Base-by-base conservation (phyloP, 2,113 vertebrate species). In the Australoheros scitulus region DNA sequence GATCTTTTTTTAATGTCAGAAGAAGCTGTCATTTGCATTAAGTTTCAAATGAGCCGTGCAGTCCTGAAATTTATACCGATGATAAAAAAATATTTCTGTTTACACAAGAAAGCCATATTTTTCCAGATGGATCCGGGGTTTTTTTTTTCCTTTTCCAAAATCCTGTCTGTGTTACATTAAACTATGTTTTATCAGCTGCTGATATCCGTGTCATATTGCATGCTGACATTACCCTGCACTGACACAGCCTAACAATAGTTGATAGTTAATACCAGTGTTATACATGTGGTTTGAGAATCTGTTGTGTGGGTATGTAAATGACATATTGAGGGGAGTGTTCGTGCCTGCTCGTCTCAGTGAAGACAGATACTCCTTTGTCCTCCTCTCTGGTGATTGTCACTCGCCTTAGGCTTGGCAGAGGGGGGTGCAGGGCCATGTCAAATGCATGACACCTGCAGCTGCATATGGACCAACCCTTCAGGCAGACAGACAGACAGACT, bases 331-430 rank as follows among this genome's bases (percentile, higher is more conserved):
- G 64, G 47, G 50, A 64, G 41, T 11, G 41, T 50, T 86, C 70
- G 59, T 76, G 85, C 85, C 57, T 56, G 63, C 88, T 43, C 34
- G 81, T 90, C 85, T 87, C 74, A 18, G 10, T 43, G 83, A 81
- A 88, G 82, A 93, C 91, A 94, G 88, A 85, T 81, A 14, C 83
- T 77, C 64, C 89, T 92, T 94, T 94, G 91, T 94, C 83, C 76
- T 88, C 72, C 68, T 63, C 41, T 10, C 11, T 34, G 68, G 59
- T 77, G 90, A 89, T 91, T 47, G 63, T 87, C 81, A 82, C 61
- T 43, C 2, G 84, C 85, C 89, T 24, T 34, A 34, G 92, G 91
- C 86, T 6, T 61, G 61, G 65, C 4, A 22, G 57, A 57, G 84
- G 85, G 36, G 8, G 8, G 64, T 1, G 59, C 22, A 82, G 81